Evolutionary conservation across 2,797 vertebrate genomes (phyloP), one percentile per base, ranked within the genome.

Genomic region (Crocidura indochinensis): DNA sequence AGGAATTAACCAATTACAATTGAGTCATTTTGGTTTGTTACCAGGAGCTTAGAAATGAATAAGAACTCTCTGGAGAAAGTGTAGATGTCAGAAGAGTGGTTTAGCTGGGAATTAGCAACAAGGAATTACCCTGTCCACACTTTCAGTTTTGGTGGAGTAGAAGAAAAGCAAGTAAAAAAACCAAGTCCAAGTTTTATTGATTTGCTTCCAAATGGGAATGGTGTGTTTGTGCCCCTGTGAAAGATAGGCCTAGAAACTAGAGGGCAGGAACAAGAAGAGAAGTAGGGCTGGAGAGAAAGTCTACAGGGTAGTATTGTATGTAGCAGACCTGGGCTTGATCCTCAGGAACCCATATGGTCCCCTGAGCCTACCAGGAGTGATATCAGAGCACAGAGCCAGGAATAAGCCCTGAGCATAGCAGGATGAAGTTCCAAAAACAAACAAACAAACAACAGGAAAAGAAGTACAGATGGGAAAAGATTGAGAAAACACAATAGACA

Each of bases 1-100:
- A 90, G 93, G 53, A 93, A 84, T 29, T 65, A 19, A n/a, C 82
- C 26, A 64, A 65, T 72, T 62, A 49, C 47, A 62, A 73, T 27
- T 94, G 79, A 49, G 84, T 6, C 17, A 65, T 80, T 87, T 69
- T 38, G 20, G 71, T 31, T 77, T 81, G 75, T 74, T 93, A 65
- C n/a, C 46, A 47, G 82, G 87, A 86, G 24, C 88, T 38, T 75
- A 85, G 9, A 29, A 20, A 20, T 60, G 19, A 60, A 20, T 20
- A 60, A 60, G 11, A 20, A 22, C 56, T 87, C 62, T 49, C 19
- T 88, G 53, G n/a, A 85, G 74, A 83, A 49, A 71, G 51, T 27
- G 15, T 0, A 76, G 83, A 82, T 20, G 26, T n/a, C 84, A 53
- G 73, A 53, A 27, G 31, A 38, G 47, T 24, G 60, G 81, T 29